These are phyloP conservation scores for Invenusta paracnida DNA, from an alignment of 2,888 invertebrate genomes.

Conservation along the genomic window DNA sequence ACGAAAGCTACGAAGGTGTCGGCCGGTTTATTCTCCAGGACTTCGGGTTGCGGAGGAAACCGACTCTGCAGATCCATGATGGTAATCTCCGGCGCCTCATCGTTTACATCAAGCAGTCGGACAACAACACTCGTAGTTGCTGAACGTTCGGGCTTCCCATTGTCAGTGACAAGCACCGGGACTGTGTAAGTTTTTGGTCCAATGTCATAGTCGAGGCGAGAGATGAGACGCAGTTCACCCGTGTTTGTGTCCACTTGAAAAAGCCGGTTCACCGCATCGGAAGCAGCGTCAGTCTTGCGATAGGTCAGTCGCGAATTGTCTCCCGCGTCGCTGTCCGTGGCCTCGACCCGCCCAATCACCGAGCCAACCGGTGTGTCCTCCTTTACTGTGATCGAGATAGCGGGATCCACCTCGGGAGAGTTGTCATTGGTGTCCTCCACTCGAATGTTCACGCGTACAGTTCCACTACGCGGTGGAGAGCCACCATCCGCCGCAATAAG, in stretches of 20 bases:
- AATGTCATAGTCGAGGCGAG: slow-evolving; percentile 32
- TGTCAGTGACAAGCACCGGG: slow-evolving; percentile 22
- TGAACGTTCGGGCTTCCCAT: slow-evolving; percentile 35
- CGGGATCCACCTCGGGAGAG: slow-evolving; percentile 39
- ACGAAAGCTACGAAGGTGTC: slow-evolving; percentile 26
- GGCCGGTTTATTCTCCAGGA: slow-evolving; percentile 27
- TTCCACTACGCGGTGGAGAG: slow-evolving; percentile 27
- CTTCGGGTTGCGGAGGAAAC: slow-evolving; percentile 21
- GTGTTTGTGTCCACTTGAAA: slow-evolving; percentile 28
- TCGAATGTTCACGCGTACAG: slow-evolving; percentile 40
- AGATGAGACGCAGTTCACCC: background rate
- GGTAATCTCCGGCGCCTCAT: slow-evolving; percentile 12
- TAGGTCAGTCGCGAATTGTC: slow-evolving; percentile 43
- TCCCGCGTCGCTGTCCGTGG: slow-evolving; percentile 44
- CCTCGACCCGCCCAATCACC: slow-evolving; percentile 37
- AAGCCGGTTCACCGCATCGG: background rate
- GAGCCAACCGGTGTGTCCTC: slow-evolving; percentile 36
- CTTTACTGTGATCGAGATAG: slow-evolving; percentile 16
- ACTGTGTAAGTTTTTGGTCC: slow-evolving; percentile 4
- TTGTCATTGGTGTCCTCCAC: slow-evolving; percentile 45
- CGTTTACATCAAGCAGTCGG: slow-evolving; percentile 33
- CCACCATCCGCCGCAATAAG: slow-evolving; percentile 43
- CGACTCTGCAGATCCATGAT: slow-evolving; percentile 24
- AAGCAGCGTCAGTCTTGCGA: background rate
- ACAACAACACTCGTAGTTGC: slow-evolving; percentile 15